A percentile compares a stretch with the other conserved stretches of the same genome.
Conservation (phyloP, 2,113 vertebrate species). For the Trematomus loennbergii region DNA sequence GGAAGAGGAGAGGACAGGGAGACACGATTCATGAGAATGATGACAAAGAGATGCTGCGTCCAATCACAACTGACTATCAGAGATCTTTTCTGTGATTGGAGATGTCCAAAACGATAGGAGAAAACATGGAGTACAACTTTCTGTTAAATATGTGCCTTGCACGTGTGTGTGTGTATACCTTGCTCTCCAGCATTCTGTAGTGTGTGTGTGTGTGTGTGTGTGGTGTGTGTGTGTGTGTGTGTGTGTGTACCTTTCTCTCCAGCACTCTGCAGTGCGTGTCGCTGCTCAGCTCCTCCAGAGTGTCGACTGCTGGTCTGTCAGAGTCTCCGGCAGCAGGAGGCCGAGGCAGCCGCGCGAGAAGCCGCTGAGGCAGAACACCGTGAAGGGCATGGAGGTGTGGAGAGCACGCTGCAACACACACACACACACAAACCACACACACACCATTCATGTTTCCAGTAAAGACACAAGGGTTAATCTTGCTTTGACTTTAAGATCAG, state of each 20-base stretch:
- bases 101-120: no score
- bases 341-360: slow-evolving; percentile 86
- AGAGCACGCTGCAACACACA: slow-evolving; percentile 80
- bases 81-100: neutral
- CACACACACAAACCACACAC: no score
- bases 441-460: no score
- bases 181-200: no score
- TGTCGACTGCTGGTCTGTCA: slow-evolving; percentile 85
- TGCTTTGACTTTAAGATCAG: no score
- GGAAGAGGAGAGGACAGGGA: neutral
- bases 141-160: neutral
- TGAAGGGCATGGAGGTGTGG: slow-evolving; percentile 86
- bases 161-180: neutral
- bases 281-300: slow-evolving; percentile 83
- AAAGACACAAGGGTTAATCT: no score
- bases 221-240: no score
- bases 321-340: slow-evolving; percentile 90
- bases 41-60: neutral
- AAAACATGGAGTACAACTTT: no score
- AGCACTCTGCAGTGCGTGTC: slow-evolving; percentile 75
- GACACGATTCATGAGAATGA: neutral
- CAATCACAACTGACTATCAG: neutral
- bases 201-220: no score
- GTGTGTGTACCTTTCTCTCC: slow-evolving; percentile 75
- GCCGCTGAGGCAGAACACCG: slow-evolving; percentile 88